These are phyloP conservation scores for Mesorhabditis belari DNA, from an alignment of 2,888 invertebrate species.

Conservation along the genomic window DNA sequence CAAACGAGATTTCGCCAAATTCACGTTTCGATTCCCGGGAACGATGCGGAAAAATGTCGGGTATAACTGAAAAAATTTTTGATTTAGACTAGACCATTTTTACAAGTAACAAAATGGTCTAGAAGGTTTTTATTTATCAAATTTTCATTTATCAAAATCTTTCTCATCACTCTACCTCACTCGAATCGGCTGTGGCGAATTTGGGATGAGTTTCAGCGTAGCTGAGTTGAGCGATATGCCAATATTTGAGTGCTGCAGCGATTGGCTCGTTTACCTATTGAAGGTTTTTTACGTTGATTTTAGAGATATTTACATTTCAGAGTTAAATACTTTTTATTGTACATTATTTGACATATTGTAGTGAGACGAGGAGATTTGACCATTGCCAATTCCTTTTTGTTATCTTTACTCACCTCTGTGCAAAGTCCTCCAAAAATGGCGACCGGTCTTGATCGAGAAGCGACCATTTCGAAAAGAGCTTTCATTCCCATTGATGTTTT, in stretches of 20 bases:
- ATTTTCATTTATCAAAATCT: neutral
- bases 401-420: conserved; percentile 24
- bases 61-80: conserved; percentile 39
- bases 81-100: neutral
- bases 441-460: conserved; percentile 34
- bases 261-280: conserved; percentile 48
- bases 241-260: conserved; percentile 66
- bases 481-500: conserved; percentile 50
- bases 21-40: conserved; percentile 46
- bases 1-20: conserved; percentile 64
- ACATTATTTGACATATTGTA: no score
- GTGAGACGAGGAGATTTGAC: no score
- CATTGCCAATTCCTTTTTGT: neutral
- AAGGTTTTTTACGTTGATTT: neutral
- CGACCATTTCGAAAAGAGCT: conserved; percentile 48
- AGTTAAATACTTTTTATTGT: no score
- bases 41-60: conserved; percentile 51
- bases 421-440: conserved; percentile 50
- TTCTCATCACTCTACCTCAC: conserved; percentile 21
- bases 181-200: conserved; percentile 45
- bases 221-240: conserved; percentile 74
- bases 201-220: conserved; percentile 52
- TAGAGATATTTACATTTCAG: neutral
- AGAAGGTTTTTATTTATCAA: conserved; percentile 1
- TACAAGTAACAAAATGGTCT: no score